Percentiles rank a stretch among this genome's conserved stretches.
Evolutionary conservation across 2,888 invertebrate species (phyloP).

Genomic region (Nemotelus nigrinus): DNA sequence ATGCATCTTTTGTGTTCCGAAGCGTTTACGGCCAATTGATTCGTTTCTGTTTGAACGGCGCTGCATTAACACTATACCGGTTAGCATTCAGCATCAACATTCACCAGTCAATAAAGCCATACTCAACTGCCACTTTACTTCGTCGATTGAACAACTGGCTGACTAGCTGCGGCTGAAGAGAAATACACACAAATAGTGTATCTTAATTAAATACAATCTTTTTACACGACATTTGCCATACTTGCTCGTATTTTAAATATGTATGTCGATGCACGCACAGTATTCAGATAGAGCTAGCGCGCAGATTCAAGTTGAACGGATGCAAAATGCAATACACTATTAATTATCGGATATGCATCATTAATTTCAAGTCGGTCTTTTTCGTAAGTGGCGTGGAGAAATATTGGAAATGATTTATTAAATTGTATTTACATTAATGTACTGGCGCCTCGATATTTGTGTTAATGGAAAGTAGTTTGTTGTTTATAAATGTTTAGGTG

Average conservation of each 20-base stretch:
- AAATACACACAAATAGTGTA: constrained; percentile 13
- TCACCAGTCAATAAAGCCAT: not conserved
- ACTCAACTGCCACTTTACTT: not conserved
- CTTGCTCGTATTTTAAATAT: not conserved
- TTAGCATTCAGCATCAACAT: not conserved
- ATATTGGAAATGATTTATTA: constrained; percentile 22
- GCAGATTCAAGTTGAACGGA: constrained; percentile 9
- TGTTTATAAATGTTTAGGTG: not conserved
- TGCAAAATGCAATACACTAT: constrained; percentile 20
- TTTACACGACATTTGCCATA: constrained; percentile 8
- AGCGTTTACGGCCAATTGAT: constrained; percentile 36
- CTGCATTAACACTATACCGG: constrained; percentile 14
- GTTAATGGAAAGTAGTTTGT: not conserved
- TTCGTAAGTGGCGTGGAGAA: not conserved
- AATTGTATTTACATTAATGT: not conserved
- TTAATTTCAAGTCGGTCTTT: constrained; percentile 19
- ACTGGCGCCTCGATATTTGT: constrained; percentile 20
- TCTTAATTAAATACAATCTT: constrained; percentile 27
- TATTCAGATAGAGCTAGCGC: not conserved
- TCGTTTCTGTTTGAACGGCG: constrained; percentile 33
- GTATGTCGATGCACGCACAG: not conserved
- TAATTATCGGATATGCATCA: constrained; percentile 40
- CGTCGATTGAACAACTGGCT: not conserved
- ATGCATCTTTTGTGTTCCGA: constrained; percentile 23
- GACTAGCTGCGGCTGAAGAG: not conserved